A percentile compares a stretch with the other conserved stretches of the same genome.
phyloP scores from a whole-genome alignment of 2,888 invertebrate genomes.

The Mesodorylaimus sp. region DNA sequence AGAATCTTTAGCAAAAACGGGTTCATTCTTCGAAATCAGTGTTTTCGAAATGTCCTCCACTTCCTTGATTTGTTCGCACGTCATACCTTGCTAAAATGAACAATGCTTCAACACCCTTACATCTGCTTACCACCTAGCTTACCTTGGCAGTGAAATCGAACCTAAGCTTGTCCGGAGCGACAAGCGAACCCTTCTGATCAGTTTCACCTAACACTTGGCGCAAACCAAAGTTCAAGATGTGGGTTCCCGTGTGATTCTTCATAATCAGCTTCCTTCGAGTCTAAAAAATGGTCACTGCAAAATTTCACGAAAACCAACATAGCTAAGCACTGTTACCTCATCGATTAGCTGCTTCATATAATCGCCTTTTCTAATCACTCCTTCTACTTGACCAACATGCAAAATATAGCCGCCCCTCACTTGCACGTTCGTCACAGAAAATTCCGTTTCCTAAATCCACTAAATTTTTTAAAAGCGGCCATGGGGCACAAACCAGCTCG shows the following conservation, averaged over 20 bases:
- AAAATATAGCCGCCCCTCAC: slow-evolving; percentile 85
- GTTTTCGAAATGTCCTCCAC: slow-evolving; percentile 59
- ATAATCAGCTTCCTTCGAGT: slow-evolving; percentile 69
- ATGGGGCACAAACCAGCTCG: neutral
- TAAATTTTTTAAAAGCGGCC: neutral
- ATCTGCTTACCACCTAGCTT: slow-evolving; percentile 2
- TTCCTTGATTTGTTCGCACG: slow-evolving; percentile 62
- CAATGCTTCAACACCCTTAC: neutral
- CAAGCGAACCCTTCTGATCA: slow-evolving; percentile 87
- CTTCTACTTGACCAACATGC: slow-evolving; percentile 76
- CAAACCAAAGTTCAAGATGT: slow-evolving; percentile 81
- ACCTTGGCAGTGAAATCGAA: slow-evolving; percentile 87
- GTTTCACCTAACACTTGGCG: slow-evolving; percentile 71
- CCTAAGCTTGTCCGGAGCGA: slow-evolving; percentile 82
- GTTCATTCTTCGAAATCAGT: slow-evolving; percentile 53
- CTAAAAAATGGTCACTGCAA: slow-evolving; percentile 20
- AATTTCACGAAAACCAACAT: slow-evolving; percentile 5
- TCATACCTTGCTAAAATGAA: slow-evolving; percentile 51
- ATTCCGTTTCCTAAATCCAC: slow-evolving; percentile 49
- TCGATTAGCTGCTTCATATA: slow-evolving; percentile 61
- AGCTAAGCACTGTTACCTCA: slow-evolving; percentile 33
- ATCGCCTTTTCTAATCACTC: slow-evolving; percentile 61
- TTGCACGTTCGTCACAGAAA: slow-evolving; percentile 76
- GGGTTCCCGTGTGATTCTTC: slow-evolving; percentile 97
- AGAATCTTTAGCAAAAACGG: slow-evolving; percentile 71